phyloP scores from a whole-genome alignment of 2,113 vertebrate genomes.

The Zosterops hypoxanthus region DNA sequence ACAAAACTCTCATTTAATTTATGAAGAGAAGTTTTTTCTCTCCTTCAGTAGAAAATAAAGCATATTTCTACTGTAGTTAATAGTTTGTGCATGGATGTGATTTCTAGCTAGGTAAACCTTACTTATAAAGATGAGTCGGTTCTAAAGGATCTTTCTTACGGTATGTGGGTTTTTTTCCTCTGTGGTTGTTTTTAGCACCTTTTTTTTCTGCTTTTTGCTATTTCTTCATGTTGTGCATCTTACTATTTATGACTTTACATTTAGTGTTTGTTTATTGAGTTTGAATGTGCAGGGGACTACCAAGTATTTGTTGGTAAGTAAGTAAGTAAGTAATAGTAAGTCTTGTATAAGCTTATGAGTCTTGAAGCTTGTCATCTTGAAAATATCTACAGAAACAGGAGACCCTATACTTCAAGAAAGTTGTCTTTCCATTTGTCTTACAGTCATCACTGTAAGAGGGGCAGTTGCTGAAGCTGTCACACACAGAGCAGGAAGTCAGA shows the following conservation, averaged over 20 bases:
- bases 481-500: background rate
- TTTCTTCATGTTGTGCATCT: background rate
- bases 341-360: background rate
- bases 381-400: background rate
- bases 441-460: background rate
- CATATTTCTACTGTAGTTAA: background rate
- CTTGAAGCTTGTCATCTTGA: background rate
- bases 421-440: background rate
- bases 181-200: background rate
- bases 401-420: background rate
- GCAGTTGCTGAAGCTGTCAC: background rate
- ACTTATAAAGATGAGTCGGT: background rate
- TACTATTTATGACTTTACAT: background rate
- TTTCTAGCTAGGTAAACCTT: background rate
- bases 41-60: background rate
- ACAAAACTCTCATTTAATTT: background rate
- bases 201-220: background rate
- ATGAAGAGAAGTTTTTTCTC: background rate
- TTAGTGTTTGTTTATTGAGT: background rate
- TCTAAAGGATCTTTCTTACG: background rate
- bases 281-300: background rate
- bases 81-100: background rate
- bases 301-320: background rate
- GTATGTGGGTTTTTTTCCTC: fast-evolving
- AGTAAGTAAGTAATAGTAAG: background rate